Conservation (phyloP, 2,797 vertebrate species). For the Cirrhinus molitorella region DNA sequence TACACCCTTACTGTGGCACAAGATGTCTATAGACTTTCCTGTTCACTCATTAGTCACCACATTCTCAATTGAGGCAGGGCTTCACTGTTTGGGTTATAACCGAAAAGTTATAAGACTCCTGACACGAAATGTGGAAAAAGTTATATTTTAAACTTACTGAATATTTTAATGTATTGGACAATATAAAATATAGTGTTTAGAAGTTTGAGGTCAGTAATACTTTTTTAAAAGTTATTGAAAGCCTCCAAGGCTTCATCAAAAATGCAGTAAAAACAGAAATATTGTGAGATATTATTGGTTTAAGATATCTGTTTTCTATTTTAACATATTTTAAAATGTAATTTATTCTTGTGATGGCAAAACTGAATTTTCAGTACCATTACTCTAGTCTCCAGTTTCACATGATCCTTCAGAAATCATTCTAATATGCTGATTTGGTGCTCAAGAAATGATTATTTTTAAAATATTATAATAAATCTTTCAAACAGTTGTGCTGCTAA, state of each 20-base stretch:
- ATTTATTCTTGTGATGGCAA: neutral
- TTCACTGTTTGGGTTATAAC: neutral
- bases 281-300: neutral
- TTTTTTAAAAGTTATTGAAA: neutral
- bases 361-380: neutral
- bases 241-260: neutral
- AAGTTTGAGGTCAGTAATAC: neutral
- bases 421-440: neutral
- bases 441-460: neutral
- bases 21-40: conserved; percentile 17
- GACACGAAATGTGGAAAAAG: neutral
- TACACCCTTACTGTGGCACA: conserved; percentile 14
- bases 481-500: neutral
- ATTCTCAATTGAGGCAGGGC: conserved; percentile 17
- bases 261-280: neutral
- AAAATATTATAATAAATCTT: neutral
- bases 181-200: too few relatives aligned
- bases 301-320: neutral
- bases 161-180: too few relatives aligned
- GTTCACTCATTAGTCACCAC: conserved; percentile 30
- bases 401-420: neutral
- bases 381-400: neutral
- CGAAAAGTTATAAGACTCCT: neutral
- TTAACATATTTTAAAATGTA: neutral
- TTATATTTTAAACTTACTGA: neutral